phyloP scores from a whole-genome alignment of 2,797 vertebrate genomes.

The Periophthalmus magnuspinnatus region DNA sequence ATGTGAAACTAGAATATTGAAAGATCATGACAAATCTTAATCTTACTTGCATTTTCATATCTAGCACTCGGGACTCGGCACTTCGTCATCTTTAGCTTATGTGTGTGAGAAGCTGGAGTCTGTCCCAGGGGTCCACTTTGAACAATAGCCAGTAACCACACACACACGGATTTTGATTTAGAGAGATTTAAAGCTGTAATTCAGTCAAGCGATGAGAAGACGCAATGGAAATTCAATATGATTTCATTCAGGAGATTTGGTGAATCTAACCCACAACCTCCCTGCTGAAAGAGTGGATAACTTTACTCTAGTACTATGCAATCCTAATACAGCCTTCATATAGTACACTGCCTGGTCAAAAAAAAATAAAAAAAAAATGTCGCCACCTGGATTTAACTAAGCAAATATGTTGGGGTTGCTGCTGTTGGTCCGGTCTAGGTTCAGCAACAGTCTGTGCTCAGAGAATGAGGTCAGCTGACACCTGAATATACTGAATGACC shows the following conservation, averaged over 20 bases:
- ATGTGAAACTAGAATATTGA: constrained; percentile 8
- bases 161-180: neutral
- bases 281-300: neutral
- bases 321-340: no score
- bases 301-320: no score
- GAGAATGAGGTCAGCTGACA: no score
- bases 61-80: neutral
- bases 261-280: neutral
- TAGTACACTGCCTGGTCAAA: no score
- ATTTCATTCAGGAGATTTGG: neutral
- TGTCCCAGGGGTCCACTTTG: neutral
- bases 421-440: no score
- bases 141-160: neutral
- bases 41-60: no score
- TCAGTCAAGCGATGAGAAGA: neutral
- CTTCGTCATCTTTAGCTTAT: neutral
- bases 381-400: no score
- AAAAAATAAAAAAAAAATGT: no score
- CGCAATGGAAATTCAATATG: neutral
- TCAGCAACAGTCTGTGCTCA: no score
- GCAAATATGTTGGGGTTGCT: no score
- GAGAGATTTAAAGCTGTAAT: neutral
- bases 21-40: constrained; percentile 24
- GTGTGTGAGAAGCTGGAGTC: no score
- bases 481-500: no score